Evolutionary conservation across 1,140 invertebrate genomes (phyloP), one percentile per base, ranked within the genome.

Genomic region (Zeugodacus cucurbitae): DNA sequence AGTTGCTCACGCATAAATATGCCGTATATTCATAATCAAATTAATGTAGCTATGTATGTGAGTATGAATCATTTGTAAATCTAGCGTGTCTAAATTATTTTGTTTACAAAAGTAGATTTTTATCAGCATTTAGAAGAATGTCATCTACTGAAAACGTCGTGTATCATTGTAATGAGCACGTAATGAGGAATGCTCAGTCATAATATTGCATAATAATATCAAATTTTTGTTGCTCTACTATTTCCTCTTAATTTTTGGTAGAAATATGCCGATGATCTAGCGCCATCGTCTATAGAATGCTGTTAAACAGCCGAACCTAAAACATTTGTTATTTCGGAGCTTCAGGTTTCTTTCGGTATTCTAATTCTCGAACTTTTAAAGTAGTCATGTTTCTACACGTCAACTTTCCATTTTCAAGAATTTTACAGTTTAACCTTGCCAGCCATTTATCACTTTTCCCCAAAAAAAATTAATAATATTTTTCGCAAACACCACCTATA

Each of bases 1-100:
- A 74, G 67, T 74, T 74, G 67, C 67, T 17, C 20, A 74, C 34
- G 67, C 67, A 74, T 74, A 74, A 74, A 74, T 74, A n/a, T 74
- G 11, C 8, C 1, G 67, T 41, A 74, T 37, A 41, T 74, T 74
- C 20, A 41, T 74, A 41, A 74, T 74, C 37, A 74, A 74, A 74
- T 67, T 67, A 67, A 67, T 67, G 64, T 41, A 32, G 22, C 17
- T 34, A 41, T 7, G 10, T 62, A 62, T 26, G n/a, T 26, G 26
- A 6, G n/a, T n/a, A 59, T 74, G 20, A 37, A n/a, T 37, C 34
- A 5, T 32, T 67, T 17, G 29, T 37, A 74, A 37, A 41, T 10
- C 20, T 22, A 22, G 17, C 17, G 67, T 74, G 67, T 22, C 32
- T 37, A 41, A 74, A 74, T 37, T 37, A 74, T 74, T 67, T 17